Evolutionary conservation across 2,113 vertebrate genomes (phyloP), one percentile per base, ranked within the genome.

Genomic region (Phrynocephalus versicolor): DNA sequence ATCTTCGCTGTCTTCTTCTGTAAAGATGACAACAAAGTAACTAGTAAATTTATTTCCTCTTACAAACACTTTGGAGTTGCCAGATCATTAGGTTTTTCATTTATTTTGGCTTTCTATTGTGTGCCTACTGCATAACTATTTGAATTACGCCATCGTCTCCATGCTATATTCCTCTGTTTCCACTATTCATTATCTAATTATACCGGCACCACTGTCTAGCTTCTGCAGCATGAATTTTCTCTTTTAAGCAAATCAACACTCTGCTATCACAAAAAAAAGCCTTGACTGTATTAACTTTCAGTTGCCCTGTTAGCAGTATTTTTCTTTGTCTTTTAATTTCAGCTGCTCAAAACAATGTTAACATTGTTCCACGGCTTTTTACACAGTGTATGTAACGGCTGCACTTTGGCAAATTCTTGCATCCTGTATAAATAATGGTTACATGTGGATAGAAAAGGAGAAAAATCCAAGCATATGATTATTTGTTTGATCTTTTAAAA

Each of bases 11-110:
- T 83, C 86, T 87, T 79, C 86, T 70, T 83, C 75, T 83, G 57
- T 79, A 87, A 87, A 87, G 86, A 87, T 87, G 67, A 55, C 86
- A 87, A 87, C 86, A 83, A 83, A 87, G 86, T 87, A 87, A 83
- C 75, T 87, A 87, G 75, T 79, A 79, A 72, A 78, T 83, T 87
- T 87, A 83, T 83, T 87, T 87, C 85, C 85, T 83, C 74, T 87
- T 87, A 83, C 45, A 51, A 83, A 65, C 75, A 83, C 81, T 65
- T 83, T 79, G 76, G 76, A 83, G 60, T 79, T 71, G 69, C 76
- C 41, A 83, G 67, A 78, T 65, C 76, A 83, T 87, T 83, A 55
- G 86, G 51, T 16, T 86, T 81, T 51, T 30, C 27, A 70, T 79
- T 85, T 80, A 41, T 58, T 69, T 82, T 60, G 18, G 84, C 78